phyloP scores from a whole-genome alignment of 2,113 vertebrate species.

The Myrmecophaga tridactyla region DNA sequence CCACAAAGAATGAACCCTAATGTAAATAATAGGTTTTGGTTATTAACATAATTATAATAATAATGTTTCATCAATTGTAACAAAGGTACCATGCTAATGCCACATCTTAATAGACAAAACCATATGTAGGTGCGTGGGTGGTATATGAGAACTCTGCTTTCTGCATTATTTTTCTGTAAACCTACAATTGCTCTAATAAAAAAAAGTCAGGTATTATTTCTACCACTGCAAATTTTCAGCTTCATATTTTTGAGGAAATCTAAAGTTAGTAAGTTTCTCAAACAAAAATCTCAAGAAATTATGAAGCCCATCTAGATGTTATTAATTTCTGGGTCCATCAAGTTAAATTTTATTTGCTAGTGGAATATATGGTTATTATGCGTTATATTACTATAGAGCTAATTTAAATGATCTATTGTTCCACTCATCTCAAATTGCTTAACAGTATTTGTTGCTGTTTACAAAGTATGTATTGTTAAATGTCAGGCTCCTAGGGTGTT shows the following conservation, averaged over 20 bases:
- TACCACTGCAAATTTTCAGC: background rate
- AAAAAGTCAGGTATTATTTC: background rate
- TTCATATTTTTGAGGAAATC: background rate
- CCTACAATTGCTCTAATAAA: no score
- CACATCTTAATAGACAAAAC: no score
- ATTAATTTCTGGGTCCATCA: background rate
- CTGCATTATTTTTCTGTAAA: no score
- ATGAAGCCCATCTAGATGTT: slow-evolving; percentile 1
- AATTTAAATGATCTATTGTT: slow-evolving; percentile 18
- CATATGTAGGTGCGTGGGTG: no score
- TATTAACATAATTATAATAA: no score
- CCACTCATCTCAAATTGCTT: slow-evolving; percentile 22
- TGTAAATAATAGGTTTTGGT: no score
- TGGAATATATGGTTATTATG: slow-evolving; percentile 4
- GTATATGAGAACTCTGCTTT: no score
- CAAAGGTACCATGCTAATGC: no score
- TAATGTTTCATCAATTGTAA: no score
- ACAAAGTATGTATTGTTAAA: slow-evolving; percentile 39
- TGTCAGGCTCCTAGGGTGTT: background rate
- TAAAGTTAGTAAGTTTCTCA: slow-evolving; percentile 46
- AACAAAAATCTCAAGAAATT: slow-evolving; percentile 38
- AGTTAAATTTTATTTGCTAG: slow-evolving; percentile 51
- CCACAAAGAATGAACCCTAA: no score
- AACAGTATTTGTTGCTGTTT: slow-evolving; percentile 37
- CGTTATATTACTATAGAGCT: background rate